Base-by-base conservation (phyloP, 2,113 vertebrate genomes). In the Dasypus novemcinctus region DNA sequence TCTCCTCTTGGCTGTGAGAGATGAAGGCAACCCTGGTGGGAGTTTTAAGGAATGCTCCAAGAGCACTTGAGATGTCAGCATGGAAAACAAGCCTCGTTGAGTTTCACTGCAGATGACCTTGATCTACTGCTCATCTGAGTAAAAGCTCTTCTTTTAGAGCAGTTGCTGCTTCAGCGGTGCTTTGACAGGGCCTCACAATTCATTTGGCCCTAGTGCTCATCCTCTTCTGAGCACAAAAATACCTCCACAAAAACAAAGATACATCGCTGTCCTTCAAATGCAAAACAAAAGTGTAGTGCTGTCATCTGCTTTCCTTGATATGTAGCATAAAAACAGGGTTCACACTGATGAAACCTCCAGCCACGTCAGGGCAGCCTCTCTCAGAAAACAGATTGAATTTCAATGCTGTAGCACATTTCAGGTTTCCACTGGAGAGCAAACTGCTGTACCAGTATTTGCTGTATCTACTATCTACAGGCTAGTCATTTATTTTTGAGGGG, bases 21-120 rank as follows among this genome's bases (percentile, higher is more conserved):
- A 31, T 31, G 11, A 33, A 64, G 63, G 63, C 29, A 31, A 64
- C 63, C 1, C 13, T 64, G 27, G 12, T 31, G 31, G 31, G 31
- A 13, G 29, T 15, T 57, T 57, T 57, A 57, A 57, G 49, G 63
- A n/a, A 23, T 17, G 20, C 80, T 69, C 52, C 31, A 33, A 11
- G 31, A 31, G 21, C 5, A 8, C n/a, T 72, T 7, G 13, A 14
- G 1, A 8, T 4, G 0, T 13, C 4, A 1, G 25, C 3, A 2
- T 2, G 4, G 10, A 7, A 61, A 64, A 66, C 33, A 1, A 0
- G 17, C 38, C 41, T 1, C 72, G 54, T 49, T 8, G 14, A 38
- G 5, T 18, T 54, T 21, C 91, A 18, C 1, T 23, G 46, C 92
- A 59, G 69, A 25, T 18, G 74, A 36, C 52, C 68, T 25, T 64